Conservation (phyloP, 2,113 vertebrate species). For the Stictonetta naevosa region DNA sequence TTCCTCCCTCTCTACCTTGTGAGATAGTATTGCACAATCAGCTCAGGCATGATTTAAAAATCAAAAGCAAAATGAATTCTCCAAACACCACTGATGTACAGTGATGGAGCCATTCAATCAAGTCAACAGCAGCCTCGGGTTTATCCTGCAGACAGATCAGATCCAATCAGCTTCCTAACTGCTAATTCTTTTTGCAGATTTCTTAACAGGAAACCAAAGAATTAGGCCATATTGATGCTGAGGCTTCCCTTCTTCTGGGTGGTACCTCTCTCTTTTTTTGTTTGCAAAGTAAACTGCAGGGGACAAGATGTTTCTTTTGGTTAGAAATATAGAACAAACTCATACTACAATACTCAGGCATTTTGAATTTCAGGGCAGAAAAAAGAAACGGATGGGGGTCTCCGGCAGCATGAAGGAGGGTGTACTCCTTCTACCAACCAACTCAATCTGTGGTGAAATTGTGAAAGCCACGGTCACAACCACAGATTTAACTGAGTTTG, state of each 20-base stretch:
- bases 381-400: not conserved
- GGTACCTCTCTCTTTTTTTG: not conserved
- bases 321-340: not conserved
- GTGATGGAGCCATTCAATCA: not conserved
- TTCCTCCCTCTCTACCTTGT: not conserved
- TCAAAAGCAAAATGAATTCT: not conserved
- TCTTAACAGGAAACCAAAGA: not conserved
- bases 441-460: not conserved
- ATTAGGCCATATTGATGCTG: not conserved
- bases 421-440: not conserved
- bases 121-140: not conserved
- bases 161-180: constrained; percentile 17
- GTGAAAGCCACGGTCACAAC: not conserved
- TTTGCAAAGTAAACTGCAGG: not conserved
- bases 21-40: not conserved
- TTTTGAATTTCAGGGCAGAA: not conserved
- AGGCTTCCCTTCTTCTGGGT: not conserved
- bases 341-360: not conserved
- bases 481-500: not conserved
- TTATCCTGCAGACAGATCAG: not conserved
- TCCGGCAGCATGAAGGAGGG: not conserved
- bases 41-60: not conserved
- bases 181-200: not conserved
- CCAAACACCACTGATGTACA: not conserved
- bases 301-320: not conserved